Conservation (phyloP, 1,140 invertebrate species). For the Drosophila murphyi region DNA sequence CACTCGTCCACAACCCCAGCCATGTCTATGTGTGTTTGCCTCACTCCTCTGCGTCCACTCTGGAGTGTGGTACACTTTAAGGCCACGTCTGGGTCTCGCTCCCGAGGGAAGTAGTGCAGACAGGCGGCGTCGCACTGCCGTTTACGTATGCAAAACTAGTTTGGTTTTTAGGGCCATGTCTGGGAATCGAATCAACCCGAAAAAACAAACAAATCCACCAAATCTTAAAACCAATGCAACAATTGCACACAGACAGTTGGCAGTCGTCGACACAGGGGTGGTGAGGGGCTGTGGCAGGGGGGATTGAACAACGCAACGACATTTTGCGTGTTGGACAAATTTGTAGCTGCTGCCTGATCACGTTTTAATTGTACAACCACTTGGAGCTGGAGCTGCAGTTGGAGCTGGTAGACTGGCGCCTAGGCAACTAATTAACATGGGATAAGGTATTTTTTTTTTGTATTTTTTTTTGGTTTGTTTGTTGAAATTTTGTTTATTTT, state of each 20-base stretch:
- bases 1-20: constrained; percentile 60
- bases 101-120: constrained; percentile 78
- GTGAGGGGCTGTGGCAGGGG: neutral
- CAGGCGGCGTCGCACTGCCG: constrained; percentile 48
- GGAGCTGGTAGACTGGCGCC: constrained; percentile 71
- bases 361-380: constrained; percentile 81
- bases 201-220: constrained; percentile 45
- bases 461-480: constrained; percentile 4
- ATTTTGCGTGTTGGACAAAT: constrained; percentile 83
- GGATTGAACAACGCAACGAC: constrained; percentile 65
- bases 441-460: constrained; percentile 33
- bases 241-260: constrained; percentile 14
- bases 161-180: constrained; percentile 79
- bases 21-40: constrained; percentile 37
- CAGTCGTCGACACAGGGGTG: neutral
- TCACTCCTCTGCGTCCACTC: constrained; percentile 12
- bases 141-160: constrained; percentile 82
- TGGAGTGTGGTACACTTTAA: constrained; percentile 43
- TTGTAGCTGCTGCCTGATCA: constrained; percentile 81
- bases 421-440: constrained; percentile 77
- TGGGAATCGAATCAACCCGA: constrained; percentile 69
- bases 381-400: constrained; percentile 50
- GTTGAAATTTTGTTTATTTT: constrained; percentile 11
- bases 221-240: constrained; percentile 71
- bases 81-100: constrained; percentile 23